These are phyloP conservation scores for Thamnaconus septentrionalis DNA, from an alignment of 2,113 vertebrate genomes.

Conservation along the genomic window DNA sequence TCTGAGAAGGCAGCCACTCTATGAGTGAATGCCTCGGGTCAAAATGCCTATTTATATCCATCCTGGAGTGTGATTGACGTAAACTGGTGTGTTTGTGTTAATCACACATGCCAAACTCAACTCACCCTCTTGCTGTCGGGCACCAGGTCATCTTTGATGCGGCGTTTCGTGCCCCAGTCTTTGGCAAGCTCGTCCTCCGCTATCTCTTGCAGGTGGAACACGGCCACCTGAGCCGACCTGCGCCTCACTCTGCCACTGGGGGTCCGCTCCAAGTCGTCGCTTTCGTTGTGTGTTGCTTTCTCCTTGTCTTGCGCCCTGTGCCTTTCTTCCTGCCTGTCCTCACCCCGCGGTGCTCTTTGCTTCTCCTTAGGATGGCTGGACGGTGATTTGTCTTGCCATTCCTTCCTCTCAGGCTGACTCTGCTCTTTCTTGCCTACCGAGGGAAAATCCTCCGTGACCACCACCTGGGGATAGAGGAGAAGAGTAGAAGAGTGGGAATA, in stretches of 20 bases:
- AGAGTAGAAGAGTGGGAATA: slow-evolving; percentile 15
- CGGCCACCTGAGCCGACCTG: slow-evolving; percentile 91
- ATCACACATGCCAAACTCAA: neutral
- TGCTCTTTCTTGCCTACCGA: slow-evolving; percentile 54
- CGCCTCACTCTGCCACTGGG: slow-evolving; percentile 93
- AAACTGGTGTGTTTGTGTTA: neutral
- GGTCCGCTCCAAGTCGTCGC: slow-evolving; percentile 89
- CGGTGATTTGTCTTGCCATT: slow-evolving; percentile 48
- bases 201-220: slow-evolving; percentile 98
- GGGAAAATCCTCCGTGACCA: slow-evolving; percentile 46
- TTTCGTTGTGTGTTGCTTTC: slow-evolving; percentile 61
- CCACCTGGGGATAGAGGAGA: slow-evolving; percentile 40
- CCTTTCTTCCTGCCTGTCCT: slow-evolving; percentile 43
- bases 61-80: neutral
- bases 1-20: neutral
- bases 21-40: neutral
- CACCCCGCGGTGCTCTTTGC: slow-evolving; percentile 52
- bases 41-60: neutral
- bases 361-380: slow-evolving; percentile 43
- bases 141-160: slow-evolving; percentile 95
- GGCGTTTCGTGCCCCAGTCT: slow-evolving; percentile 90
- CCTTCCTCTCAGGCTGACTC: slow-evolving; percentile 49
- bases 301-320: slow-evolving; percentile 66
- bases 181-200: slow-evolving; percentile 92
- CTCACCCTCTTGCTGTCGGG: slow-evolving; percentile 93